phyloP scores from a whole-genome alignment of 2,888 invertebrate genomes.

The Diachrysia chrysitis region DNA sequence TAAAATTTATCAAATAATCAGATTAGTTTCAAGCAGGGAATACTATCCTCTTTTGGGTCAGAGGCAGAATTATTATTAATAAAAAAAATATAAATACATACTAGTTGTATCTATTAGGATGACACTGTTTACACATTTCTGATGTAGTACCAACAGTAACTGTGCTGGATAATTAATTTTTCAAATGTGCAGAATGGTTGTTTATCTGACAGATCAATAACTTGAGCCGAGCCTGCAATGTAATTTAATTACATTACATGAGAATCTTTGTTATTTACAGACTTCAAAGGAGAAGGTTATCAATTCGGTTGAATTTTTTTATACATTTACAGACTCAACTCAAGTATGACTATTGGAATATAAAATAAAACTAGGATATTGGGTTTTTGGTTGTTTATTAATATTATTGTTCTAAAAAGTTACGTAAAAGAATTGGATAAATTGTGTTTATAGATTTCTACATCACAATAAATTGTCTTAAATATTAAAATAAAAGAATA shows the following conservation, averaged over 20 bases:
- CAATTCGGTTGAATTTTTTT: too few species aligned
- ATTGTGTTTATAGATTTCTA: conserved; percentile 64
- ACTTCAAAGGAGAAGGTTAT: too few species aligned
- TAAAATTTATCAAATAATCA: too few species aligned
- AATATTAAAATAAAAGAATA: conserved; percentile 59
- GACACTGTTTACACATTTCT: conserved; percentile 41
- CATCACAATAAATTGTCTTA: conserved; percentile 71
- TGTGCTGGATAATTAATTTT: conserved; percentile 1
- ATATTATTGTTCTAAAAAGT: conserved; percentile 71
- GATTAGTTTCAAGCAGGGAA: too few species aligned
- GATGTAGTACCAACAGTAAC: background rate
- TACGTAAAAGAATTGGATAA: conserved; percentile 72
- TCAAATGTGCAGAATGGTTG: conserved; percentile 14
- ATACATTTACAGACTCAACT: conserved; percentile 6
- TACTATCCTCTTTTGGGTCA: too few species aligned
- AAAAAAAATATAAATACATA: background rate
- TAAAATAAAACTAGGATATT: conserved; percentile 53
- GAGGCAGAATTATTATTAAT: background rate
- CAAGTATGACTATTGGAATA: background rate
- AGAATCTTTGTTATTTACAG: background rate
- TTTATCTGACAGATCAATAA: conserved; percentile 12
- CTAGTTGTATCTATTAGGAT: conserved; percentile 10
- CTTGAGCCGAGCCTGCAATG: conserved; percentile 44
- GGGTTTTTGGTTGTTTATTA: conserved; percentile 60
- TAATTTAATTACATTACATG: conserved; percentile 17